phyloP scores from a whole-genome alignment of 2,888 invertebrate species.

The Catocala sponsa region DNA sequence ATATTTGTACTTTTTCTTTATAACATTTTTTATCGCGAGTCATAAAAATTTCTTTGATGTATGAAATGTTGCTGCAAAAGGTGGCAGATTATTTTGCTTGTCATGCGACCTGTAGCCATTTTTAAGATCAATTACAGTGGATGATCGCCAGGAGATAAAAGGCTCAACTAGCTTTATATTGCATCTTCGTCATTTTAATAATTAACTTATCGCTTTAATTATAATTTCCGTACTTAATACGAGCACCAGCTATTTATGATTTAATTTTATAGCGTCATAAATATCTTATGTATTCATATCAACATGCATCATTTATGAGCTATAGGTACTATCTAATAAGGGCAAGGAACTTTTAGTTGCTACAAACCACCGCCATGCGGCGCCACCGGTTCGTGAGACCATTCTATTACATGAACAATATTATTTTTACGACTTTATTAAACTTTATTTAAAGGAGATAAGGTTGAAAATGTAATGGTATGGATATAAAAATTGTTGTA shows the following conservation, averaged over 20 bases:
- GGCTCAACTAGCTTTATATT: constrained; percentile 4
- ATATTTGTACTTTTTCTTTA: constrained; percentile 47
- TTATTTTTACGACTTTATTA: constrained; percentile 35
- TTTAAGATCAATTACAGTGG: constrained; percentile 19
- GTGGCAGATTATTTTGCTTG: constrained; percentile 13
- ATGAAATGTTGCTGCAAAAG: constrained; percentile 12
- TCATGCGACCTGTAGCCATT: not conserved
- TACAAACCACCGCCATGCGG: constrained; percentile 59
- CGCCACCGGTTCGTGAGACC: constrained; percentile 72
- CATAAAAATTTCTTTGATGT: constrained; percentile 5
- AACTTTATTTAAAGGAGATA: constrained; percentile 52
- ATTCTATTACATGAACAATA: constrained; percentile 58
- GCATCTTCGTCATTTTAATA: constrained; percentile 23
- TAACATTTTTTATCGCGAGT: constrained; percentile 20
- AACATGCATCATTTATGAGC: constrained; percentile 66
- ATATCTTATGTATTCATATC: constrained; percentile 59
- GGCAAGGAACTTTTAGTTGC: constrained; percentile 62
- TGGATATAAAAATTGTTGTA: constrained; percentile 36
- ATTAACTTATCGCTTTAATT: constrained; percentile 35
- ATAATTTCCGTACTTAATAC: constrained; percentile 30
- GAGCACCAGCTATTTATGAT: constrained; percentile 31
- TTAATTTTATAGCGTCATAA: constrained; percentile 53
- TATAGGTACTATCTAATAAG: constrained; percentile 45
- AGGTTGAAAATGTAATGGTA: constrained; percentile 48
- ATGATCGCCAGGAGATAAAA: not conserved